Base-by-base conservation (phyloP, 23 tunicate species). In the Diplosoma virens region DNA sequence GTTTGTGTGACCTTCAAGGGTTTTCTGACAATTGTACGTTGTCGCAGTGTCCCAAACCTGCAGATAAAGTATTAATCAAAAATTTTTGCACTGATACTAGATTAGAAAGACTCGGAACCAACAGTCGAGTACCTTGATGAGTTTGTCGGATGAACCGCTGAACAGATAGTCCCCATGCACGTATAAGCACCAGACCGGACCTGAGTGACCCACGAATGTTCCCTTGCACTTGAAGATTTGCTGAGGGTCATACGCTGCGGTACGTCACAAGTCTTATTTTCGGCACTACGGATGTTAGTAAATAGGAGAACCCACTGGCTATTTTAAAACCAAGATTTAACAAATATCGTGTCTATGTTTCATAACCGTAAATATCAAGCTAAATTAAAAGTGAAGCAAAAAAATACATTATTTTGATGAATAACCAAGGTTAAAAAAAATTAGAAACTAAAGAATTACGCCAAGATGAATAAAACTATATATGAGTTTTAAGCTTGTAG, bases 201-300 rank as follows among this genome's bases (percentile, higher is more conserved):
- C 98, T 18, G 68, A 71, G 65, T 94, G 98, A 14, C 98, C 98
- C 7, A 94, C 98, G 71, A 94, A 94, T 31, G 98, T 94, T 61
- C 98, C 98, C 73, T 94, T 94, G 95, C 93, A 87, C 47, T 94
- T 94, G 90, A 94, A 94, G 20, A 94, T 94, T 83, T 94, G 93
- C 67, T 94, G 98, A 0, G 95, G 95, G 33, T 94, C 98, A 58
- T 30, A 87, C 25, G 76, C 94, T 87, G 74, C n/a, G n/a, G n/a
- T n/a, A n/a, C n/a, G n/a, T n/a, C n/a, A n/a, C n/a, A n/a, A n/a
- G n/a, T n/a, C n/a, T n/a, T n/a, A n/a, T n/a, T n/a, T n/a, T n/a
- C n/a, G n/a, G n/a, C n/a, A n/a, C n/a, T n/a, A n/a, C n/a, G n/a
- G n/a, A n/a, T n/a, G n/a, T n/a, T n/a, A n/a, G n/a, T n/a, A n/a